Conservation (phyloP, 1,140 invertebrate species). For the Drosophila kikkawai region DNA sequence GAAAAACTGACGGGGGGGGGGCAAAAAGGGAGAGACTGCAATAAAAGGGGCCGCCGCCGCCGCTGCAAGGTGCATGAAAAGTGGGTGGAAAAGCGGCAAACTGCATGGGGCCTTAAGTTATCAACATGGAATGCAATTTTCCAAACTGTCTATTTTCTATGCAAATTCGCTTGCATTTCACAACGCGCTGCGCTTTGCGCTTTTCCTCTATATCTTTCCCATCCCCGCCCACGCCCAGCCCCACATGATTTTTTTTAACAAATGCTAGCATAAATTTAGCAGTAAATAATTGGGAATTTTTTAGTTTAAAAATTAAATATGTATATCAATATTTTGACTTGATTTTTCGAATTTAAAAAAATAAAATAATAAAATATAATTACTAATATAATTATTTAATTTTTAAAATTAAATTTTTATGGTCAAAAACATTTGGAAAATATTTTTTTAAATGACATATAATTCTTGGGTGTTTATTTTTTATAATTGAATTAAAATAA, state of each 20-base stretch:
- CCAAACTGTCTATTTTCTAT: slow-evolving; percentile 83
- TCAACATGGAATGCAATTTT: slow-evolving; percentile 83
- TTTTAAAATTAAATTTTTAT: no score
- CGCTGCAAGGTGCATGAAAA: slow-evolving; percentile 23
- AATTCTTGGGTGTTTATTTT: no score
- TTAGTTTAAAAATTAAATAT: background rate
- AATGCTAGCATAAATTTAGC: background rate
- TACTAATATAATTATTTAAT: no score
- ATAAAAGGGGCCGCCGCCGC: background rate
- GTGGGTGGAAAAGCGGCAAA: slow-evolving; percentile 22
- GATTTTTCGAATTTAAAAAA: background rate
- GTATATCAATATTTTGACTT: background rate
- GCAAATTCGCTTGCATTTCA: slow-evolving; percentile 79
- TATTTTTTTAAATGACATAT: no score
- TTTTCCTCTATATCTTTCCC: slow-evolving; percentile 9
- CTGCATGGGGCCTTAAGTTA: slow-evolving; percentile 76
- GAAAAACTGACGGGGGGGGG: background rate
- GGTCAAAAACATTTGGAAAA: no score
- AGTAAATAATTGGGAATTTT: background rate
- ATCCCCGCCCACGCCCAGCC: slow-evolving; percentile 7
- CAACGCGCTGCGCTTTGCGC: slow-evolving; percentile 42
- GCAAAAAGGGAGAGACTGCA: background rate
- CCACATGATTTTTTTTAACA: background rate
- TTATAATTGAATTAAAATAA: background rate
- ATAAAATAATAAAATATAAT: no score